Evolutionary conservation across 1,140 invertebrate species (phyloP), one percentile per base, ranked within the genome.

Genomic region (Vollenhovia emeryi): DNA sequence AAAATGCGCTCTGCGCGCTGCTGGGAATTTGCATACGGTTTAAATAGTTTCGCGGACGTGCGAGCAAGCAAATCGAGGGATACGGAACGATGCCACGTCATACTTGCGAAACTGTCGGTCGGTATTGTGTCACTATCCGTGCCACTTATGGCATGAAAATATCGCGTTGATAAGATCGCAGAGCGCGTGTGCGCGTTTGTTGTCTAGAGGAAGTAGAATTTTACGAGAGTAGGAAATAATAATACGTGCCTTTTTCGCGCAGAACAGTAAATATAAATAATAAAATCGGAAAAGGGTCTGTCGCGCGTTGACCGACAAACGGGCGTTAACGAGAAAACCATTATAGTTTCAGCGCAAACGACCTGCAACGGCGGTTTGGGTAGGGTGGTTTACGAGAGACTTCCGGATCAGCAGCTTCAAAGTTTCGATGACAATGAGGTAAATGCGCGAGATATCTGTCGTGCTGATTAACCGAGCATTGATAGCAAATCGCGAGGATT

Each of bases 371-470:
- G 98, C 94, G 98, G 98, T 55, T 93, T 95, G 66, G 98, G 98
- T 24, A 96, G 98, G 91, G 96, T 98, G 21, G 97, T 98, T 93
- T 98, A 98, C 91, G 98, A 98, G 94, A 96, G 98, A 93, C 93
- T 98, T 91, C 97, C 98, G 24, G 98, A 98, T 93, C 97, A 98
- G 91, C 97, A 98, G 93, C 95, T 98, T 50, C 97, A 98, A 95
- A 97, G 97, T 74, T 98, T 98, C 89, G 97, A 98, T 90, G 97
- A 98, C 92, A 98, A 98, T 93, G 96, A 98, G 90, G 98, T 98
- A 94, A 13, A 7, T 59, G 6, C 9, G 18, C 43, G 9, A n/a
- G n/a, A n/a, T n/a, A n/a, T n/a, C n/a, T n/a, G n/a, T n/a, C n/a
- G n/a, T n/a, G n/a, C n/a, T n/a, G n/a, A n/a, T n/a, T n/a, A n/a